Conservation (phyloP, 2,888 invertebrate genomes). For the Tachina lurida region DNA sequence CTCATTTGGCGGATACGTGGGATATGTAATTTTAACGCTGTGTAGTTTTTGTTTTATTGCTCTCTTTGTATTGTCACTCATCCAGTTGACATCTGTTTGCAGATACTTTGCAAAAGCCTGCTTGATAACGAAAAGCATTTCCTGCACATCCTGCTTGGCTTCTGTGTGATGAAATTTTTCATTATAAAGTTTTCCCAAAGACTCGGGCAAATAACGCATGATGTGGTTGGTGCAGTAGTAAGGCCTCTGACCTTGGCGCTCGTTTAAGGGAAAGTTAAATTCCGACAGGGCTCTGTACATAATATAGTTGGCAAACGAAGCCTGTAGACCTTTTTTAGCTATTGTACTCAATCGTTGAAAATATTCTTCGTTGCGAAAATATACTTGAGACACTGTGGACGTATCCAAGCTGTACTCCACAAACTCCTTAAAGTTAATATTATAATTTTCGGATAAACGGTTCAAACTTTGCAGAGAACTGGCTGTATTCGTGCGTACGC, state of each 20-base stretch:
- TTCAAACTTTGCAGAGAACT: conserved; percentile 71
- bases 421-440: conserved; percentile 77
- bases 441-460: conserved; percentile 69
- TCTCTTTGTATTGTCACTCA: conserved; percentile 77
- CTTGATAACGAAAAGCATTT: conserved; percentile 74
- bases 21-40: conserved; percentile 73
- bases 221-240: conserved; percentile 75
- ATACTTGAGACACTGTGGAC: conserved; percentile 73
- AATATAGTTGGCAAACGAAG: conserved; percentile 78
- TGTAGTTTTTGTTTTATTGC: conserved; percentile 74
- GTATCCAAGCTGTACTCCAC: conserved; percentile 76
- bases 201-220: conserved; percentile 77
- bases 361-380: conserved; percentile 76
- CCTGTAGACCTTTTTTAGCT: conserved; percentile 72
- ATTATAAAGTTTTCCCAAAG: conserved; percentile 78
- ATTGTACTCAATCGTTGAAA: conserved; percentile 75
- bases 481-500: conserved; percentile 65
- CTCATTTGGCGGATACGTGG: conserved; percentile 74
- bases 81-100: conserved; percentile 74
- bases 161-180: conserved; percentile 73
- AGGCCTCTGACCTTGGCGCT: conserved; percentile 68
- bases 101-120: conserved; percentile 71
- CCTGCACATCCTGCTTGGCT: conserved; percentile 74
- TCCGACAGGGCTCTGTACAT: conserved; percentile 77
- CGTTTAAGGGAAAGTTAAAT: conserved; percentile 71